Base-by-base conservation (phyloP, 1,140 invertebrate genomes). In the Trinorchestia longiramus region DNA sequence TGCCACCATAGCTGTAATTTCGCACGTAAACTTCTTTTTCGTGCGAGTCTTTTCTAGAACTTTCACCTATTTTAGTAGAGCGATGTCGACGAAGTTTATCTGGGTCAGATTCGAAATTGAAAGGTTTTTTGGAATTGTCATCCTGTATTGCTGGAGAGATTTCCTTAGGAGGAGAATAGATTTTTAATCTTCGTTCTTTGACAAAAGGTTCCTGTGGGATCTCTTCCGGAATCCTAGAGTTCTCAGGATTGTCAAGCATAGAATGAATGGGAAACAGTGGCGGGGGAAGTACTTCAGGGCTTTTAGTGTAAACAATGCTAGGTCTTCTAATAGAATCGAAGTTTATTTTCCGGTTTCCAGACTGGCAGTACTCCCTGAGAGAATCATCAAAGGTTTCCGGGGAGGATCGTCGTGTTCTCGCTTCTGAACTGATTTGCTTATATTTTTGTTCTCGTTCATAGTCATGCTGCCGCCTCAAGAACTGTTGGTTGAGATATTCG, bases 331-430 rank as follows among this genome's bases (percentile, higher is more conserved):
- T 45, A 6, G 92, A 94, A 43, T 94, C 92, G 40, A 94, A 45
- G 43, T 94, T 94, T 19, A 94, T 45, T 94, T 94, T 94, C 15
- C 43, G 44, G 44, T 94, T 94, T n/a, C 92, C 92, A 23, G 92
- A 45, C 92, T 94, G 43, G 43, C 92, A 94, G 44, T 94, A 94
- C 44, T 94, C 92, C 40, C 92, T 94, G 44, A 94, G 92, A 44
- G 92, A 94, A 94, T 94, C 92, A 28, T 94, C 92, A 45, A 94
- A 94, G 36, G 92, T 94, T 94, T 94, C 92, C 45, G 43, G 92
- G 3, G 92, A 94, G 1, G 92, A 40, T 36, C 92, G 92, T 94
- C 92, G 43, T 0, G 43, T 94, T 43, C 92, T 44, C 43, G 92
- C 92, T 45, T 94, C 92, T 40, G 92, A 45, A 45, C 43, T 45